Evolutionary conservation across 2,888 invertebrate genomes (phyloP), one percentile per base, ranked within the genome.

Genomic region (Folsomia manolachei): DNA sequence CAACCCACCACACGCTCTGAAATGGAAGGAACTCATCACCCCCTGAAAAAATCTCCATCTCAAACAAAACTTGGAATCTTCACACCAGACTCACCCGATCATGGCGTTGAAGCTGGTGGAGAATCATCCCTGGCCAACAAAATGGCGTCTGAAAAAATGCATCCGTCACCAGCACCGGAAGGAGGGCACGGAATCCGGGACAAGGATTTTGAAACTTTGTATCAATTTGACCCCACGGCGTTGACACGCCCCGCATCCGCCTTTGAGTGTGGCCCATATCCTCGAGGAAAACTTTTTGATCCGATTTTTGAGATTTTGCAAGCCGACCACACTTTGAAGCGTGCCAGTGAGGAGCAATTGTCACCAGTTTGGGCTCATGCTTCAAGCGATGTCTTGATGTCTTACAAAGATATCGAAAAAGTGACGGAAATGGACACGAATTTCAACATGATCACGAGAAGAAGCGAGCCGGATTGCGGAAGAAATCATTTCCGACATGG

Each of bases 251-350:
- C 39, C 39, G 39, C 7, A 9, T 9, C 7, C 39, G 4, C 39
- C 4, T 39, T 14, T 39, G 39, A 14, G 14, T 4, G 7, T 14
- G 14, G 7, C 39, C 56, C 7, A 56, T 14, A 56, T 19, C 18
- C 56, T n/a, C n/a, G n/a, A n/a, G n/a, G n/a, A 56, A 56, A 56
- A n/a, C 56, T 56, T 56, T 56, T 56, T 7, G 56, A 56, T n/a
- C 19, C 56, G 11, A 21, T 56, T n/a, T 7, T 56, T 7, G 56
- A 56, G n/a, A 56, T 56, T 19, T 7, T 56, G 7, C 4, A 56
- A 19, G 56, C 56, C 11, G 56, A 56, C 4, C 11, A 56, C 11
- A 56, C 56, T 7, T 56, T 56, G 56, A 7, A n/a, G n/a, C 56
- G 56, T 19, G 21, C n/a, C 19, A 56, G 56, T 19, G 56, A 56